Evolutionary conservation across 2,888 invertebrate species (phyloP).

Genomic region (Sminthurinus aureus): DNA sequence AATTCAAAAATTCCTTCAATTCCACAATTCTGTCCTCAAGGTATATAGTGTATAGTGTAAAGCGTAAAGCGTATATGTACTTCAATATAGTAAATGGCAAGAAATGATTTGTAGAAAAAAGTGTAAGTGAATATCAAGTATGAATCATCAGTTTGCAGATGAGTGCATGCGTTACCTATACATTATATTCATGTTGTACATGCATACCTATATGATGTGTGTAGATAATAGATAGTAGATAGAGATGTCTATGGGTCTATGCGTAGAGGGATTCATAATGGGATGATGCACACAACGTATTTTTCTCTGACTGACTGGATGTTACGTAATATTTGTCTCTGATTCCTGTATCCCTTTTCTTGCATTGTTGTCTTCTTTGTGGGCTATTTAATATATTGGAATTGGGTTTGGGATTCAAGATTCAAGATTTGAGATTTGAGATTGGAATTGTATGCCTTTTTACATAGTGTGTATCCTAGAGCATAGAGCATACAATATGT

Average conservation of each 20-base stretch:
- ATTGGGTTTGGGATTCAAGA: not conserved
- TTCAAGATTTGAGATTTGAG: not conserved
- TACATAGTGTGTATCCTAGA: not conserved
- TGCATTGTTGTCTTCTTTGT: not conserved
- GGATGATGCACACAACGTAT: not conserved
- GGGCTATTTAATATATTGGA: not conserved
- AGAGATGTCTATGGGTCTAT: too few relatives aligned
- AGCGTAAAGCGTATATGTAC: not conserved
- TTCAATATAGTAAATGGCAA: too few relatives aligned
- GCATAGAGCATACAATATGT: too few relatives aligned
- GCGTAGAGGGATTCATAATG: not conserved
- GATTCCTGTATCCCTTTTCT: not conserved
- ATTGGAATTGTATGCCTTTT: not conserved
- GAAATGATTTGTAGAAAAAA: too few relatives aligned
- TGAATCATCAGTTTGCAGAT: not conserved
- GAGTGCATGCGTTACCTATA: not conserved
- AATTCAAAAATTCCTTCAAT: conserved; percentile 3
- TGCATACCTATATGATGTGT: too few relatives aligned
- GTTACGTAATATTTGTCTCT: conserved; percentile 10
- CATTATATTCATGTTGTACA: not conserved
- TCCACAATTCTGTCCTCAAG: too few relatives aligned
- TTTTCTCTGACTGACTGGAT: not conserved
- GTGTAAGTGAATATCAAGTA: not conserved
- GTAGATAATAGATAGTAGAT: too few relatives aligned
- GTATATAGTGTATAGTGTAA: not conserved